Evolutionary conservation across 2,797 vertebrate genomes (phyloP).

Genomic region (Atherinosoma microstoma): DNA sequence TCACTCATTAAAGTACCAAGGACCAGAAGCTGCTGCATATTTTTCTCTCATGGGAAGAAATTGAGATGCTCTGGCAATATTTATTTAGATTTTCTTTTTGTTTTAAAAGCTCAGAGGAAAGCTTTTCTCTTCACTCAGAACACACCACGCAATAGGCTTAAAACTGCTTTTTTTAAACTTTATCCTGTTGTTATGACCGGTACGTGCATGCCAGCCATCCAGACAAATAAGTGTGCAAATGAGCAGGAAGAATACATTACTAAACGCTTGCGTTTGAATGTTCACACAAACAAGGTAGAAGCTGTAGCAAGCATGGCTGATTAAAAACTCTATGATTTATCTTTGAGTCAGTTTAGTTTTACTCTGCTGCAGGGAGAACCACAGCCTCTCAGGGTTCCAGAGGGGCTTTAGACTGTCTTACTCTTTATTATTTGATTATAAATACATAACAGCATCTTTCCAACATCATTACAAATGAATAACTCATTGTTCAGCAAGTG

Average conservation of each 20-base stretch:
- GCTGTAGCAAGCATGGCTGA: neutral
- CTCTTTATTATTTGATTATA: slow-evolving; percentile 46
- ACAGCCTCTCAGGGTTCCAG: slow-evolving; percentile 14
- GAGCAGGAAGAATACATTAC: slow-evolving; percentile 2
- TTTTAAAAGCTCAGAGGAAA: slow-evolving; percentile 20
- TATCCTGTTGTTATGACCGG: slow-evolving; percentile 6
- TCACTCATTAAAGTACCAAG: slow-evolving; percentile 35
- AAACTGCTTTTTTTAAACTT: slow-evolving; percentile 17
- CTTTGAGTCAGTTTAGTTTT: neutral
- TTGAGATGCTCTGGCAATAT: slow-evolving; percentile 14
- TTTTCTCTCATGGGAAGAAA: slow-evolving; percentile 23
- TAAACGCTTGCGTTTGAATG: neutral
- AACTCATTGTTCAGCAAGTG: slow-evolving; percentile 45
- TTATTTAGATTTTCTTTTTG: neutral
- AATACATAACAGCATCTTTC: slow-evolving; percentile 42
- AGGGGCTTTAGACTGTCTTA: slow-evolving; percentile 24
- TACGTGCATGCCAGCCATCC: slow-evolving; percentile 13
- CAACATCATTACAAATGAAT: slow-evolving; percentile 47
- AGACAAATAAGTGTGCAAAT: neutral
- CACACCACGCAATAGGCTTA: slow-evolving; percentile 32
- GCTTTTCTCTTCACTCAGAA: slow-evolving; percentile 14
- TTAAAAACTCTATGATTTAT: neutral
- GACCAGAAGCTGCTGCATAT: slow-evolving; percentile 1
- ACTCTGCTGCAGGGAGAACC: slow-evolving; percentile 2
- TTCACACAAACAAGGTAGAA: neutral